Base-by-base conservation (phyloP, 2,113 vertebrate species). In the Chlorocebus sabaeus region DNA sequence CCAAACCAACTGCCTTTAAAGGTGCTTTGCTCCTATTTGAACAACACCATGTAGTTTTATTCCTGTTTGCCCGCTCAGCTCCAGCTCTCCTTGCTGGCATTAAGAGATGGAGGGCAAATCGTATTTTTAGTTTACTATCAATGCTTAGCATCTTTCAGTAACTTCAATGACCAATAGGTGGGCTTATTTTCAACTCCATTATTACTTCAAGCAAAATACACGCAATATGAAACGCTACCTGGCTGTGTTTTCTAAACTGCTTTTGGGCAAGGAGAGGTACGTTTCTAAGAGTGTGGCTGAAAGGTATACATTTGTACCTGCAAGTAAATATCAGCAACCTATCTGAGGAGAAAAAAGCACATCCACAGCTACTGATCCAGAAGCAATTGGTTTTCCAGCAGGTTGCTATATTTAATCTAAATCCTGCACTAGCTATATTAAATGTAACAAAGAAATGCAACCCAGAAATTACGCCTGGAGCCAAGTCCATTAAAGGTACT, bases 401-500 rank as follows among this genome's bases (percentile, higher is more conserved):
- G 97, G 94, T 98, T 98, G 93, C 96, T 95, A 89, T 90, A 96
- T 98, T 98, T 98, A 97, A 98, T 98, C 98, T 98, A 98, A 98
- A 98, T 98, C 98, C 98, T 97, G 98, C 96, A 98, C 98, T 98
- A 97, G 97, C 96, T 98, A 98, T 98, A 98, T 98, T 98, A 98
- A 98, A 98, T 92, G 97, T 98, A 99, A 98, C 98, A 99, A 99
- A 99, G 98, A 98, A 98, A 99, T 98, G 98, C 98, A 99, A 99
- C 98, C 98, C 97, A 98, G 98, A 99, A 99, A 99, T 98, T 98
- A 99, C 6, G 99, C 98, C 99, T 99, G 98, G 98, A 99, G 99
- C 99, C 99, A 99, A 99, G 99, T 99, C 99, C 99, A 99, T 99
- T 99, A 99, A 99, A 99, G 98, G 99, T 99, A 99, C 99, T 99